phyloP scores from a whole-genome alignment of 1,140 invertebrate species.

The Drosophila melanogaster region DNA sequence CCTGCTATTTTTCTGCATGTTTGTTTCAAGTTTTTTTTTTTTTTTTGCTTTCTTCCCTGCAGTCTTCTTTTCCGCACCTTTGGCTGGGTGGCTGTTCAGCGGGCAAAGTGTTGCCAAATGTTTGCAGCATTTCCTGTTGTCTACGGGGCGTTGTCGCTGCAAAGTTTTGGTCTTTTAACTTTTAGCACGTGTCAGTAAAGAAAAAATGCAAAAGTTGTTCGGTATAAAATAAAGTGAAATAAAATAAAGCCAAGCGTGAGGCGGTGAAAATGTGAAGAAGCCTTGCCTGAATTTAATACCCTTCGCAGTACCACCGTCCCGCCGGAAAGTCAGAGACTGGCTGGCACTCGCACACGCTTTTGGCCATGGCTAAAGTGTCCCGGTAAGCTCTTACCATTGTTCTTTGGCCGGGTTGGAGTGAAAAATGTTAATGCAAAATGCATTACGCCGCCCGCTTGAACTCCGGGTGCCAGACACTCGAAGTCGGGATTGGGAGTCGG shows the following conservation, averaged over 20 bases:
- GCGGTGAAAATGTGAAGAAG: constrained; percentile 35
- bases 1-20: constrained; percentile 20
- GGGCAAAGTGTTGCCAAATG: constrained; percentile 77
- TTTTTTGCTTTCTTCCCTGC: constrained; percentile 20
- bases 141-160: constrained; percentile 49
- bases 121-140: constrained; percentile 79
- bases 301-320: no score
- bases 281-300: constrained; percentile 44
- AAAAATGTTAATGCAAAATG: constrained; percentile 80
- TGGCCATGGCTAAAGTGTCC: constrained; percentile 54
- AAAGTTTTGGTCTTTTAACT: constrained; percentile 54
- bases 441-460: constrained; percentile 75
- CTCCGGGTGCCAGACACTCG: constrained; percentile 42
- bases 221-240: constrained; percentile 24
- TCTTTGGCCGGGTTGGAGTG: constrained; percentile 20
- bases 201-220: constrained; percentile 47
- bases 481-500: background rate
- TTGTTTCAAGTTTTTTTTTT: constrained; percentile 15
- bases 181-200: constrained; percentile 72
- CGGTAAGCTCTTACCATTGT: constrained; percentile 51
- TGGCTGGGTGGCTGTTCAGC: constrained; percentile 37
- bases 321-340: constrained; percentile 44
- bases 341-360: constrained; percentile 28
- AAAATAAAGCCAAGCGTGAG: constrained; percentile 33
- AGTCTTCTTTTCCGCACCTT: constrained; percentile 16